A percentile compares a stretch with the other conserved stretches of the same genome.
Conservation (phyloP, 2,888 invertebrate species). For the Antheraea assamensis region DNA sequence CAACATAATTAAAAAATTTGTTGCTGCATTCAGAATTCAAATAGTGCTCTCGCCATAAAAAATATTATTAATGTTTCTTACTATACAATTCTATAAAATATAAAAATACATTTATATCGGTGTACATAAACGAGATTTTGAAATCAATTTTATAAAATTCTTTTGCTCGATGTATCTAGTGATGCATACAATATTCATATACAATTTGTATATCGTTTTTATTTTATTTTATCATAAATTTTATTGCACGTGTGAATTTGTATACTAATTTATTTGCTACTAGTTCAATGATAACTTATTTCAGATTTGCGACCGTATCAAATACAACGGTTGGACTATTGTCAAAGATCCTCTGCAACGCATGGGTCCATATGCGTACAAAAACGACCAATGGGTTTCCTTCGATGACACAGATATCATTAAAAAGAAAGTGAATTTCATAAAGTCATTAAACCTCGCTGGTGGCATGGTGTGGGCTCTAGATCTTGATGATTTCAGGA, state of each 20-base stretch:
- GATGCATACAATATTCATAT: background rate
- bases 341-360: conserved; percentile 89
- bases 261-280: background rate
- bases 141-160: too few relatives aligned
- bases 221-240: background rate
- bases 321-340: conserved; percentile 89
- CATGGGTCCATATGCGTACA: conserved; percentile 94
- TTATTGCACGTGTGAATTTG: background rate
- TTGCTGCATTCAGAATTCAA: too few relatives aligned
- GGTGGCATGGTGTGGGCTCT: conserved; percentile 97
- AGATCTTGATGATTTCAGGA: conserved; percentile 93
- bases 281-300: conserved; percentile 15
- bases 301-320: conserved; percentile 91
- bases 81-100: too few relatives aligned
- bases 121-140: too few relatives aligned
- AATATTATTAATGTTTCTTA: too few relatives aligned
- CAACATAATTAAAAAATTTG: too few relatives aligned
- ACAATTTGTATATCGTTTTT: background rate
- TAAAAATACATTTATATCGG: too few relatives aligned
- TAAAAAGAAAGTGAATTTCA: conserved; percentile 89
- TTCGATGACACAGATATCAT: conserved; percentile 93
- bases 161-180: too few relatives aligned
- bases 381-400: conserved; percentile 95
- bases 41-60: too few relatives aligned
- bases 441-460: conserved; percentile 88